Evolutionary conservation across 2,888 invertebrate species (phyloP).

Genomic region (Drosophila tanythrix): DNA sequence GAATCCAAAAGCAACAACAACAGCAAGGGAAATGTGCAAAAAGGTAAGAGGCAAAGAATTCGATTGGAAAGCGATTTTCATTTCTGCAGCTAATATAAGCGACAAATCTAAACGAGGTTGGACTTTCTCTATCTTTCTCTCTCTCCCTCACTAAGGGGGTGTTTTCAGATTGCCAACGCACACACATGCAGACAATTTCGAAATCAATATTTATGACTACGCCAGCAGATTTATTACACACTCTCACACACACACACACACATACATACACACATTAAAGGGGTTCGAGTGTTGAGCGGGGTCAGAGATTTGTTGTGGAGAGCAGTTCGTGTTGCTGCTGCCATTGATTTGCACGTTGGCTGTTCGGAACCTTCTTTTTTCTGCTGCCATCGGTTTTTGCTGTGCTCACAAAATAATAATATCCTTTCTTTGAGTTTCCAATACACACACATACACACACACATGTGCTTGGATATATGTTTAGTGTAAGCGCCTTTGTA

Average conservation of each 20-base stretch:
- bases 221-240: slow-evolving; percentile 75
- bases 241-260: slow-evolving; percentile 5
- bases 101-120: slow-evolving; percentile 66
- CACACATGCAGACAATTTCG: slow-evolving; percentile 67
- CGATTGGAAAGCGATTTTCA: slow-evolving; percentile 79
- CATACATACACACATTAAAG: background rate
- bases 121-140: slow-evolving; percentile 1
- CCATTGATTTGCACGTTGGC: slow-evolving; percentile 68
- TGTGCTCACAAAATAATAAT: slow-evolving; percentile 75
- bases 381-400: slow-evolving; percentile 54
- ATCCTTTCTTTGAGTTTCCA: slow-evolving; percentile 64
- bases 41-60: slow-evolving; percentile 73
- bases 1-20: slow-evolving; percentile 20
- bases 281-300: slow-evolving; percentile 11
- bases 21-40: slow-evolving; percentile 45
- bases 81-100: slow-evolving; percentile 80
- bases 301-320: slow-evolving; percentile 7
- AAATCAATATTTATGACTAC: slow-evolving; percentile 79
- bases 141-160: background rate
- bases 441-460: slow-evolving; percentile 29
- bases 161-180: slow-evolving; percentile 8
- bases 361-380: slow-evolving; percentile 37
- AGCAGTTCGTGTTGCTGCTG: slow-evolving; percentile 36
- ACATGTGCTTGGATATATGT: slow-evolving; percentile 20
- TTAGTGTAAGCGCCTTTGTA: slow-evolving; percentile 33